phyloP scores from a whole-genome alignment of 2,797 vertebrate species.

The Oryzias dopingdopingensis region DNA sequence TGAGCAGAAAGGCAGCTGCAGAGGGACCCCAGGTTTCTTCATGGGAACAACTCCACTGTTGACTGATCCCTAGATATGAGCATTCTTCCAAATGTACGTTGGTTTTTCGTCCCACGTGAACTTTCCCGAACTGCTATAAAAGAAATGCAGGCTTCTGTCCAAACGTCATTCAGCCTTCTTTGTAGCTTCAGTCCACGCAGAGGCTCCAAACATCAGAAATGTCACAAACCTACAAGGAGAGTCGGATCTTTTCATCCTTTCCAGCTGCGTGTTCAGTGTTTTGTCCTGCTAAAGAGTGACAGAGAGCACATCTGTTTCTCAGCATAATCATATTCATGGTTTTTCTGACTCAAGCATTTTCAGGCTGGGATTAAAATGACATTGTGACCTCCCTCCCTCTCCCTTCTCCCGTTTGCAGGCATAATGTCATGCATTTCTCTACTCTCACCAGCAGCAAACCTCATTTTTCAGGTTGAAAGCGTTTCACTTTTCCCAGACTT shows the following conservation, averaged over 20 bases:
- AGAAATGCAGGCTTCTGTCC: neutral
- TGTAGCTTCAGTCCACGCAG: neutral
- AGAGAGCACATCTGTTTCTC: conserved; percentile 47
- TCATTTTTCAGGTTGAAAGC: conserved; percentile 28
- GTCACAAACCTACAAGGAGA: conserved; percentile 21
- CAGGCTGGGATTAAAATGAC: conserved; percentile 61
- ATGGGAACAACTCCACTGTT: neutral
- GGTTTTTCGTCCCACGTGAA: conserved; percentile 3
- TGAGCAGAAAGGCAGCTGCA: conserved; percentile 5
- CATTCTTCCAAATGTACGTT: neutral
- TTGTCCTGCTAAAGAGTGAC: neutral
- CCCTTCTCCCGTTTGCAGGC: conserved; percentile 24
- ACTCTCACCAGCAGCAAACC: conserved; percentile 28
- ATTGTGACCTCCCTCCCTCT: conserved; percentile 37
- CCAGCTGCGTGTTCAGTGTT: conserved; percentile 19
- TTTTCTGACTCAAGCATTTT: conserved; percentile 60
- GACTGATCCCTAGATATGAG: conserved; percentile 1
- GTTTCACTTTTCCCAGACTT: conserved; percentile 27
- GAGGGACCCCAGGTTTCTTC: neutral
- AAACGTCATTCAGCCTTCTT: neutral
- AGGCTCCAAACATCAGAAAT: conserved; percentile 27
- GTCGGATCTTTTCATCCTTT: conserved; percentile 17
- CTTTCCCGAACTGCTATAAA: conserved; percentile 1
- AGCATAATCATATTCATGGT: conserved; percentile 71
- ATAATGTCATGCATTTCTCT: conserved; percentile 43